Evolutionary conservation across 64 coral and sea anemone species (phyloP).

Genomic region (Cladopsammia gracilis): DNA sequence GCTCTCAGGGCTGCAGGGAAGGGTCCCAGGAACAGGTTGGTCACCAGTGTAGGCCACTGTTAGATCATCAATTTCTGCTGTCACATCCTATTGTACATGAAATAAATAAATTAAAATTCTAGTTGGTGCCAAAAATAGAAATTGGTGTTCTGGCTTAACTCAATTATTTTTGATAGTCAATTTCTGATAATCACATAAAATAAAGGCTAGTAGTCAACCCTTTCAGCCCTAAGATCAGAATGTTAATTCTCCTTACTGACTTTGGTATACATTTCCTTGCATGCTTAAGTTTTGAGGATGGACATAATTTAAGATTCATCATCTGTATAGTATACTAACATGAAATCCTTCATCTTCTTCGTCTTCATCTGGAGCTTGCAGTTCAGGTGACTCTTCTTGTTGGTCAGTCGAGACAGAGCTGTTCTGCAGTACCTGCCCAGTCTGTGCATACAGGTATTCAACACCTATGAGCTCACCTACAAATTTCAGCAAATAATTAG

Average conservation of each 20-base stretch:
- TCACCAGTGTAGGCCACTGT: conserved; percentile 16
- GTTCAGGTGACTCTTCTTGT: neutral
- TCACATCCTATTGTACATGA: neutral
- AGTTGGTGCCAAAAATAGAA: neutral
- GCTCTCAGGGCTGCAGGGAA: no score
- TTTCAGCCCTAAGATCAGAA: no score
- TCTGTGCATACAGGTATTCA: conserved; percentile 12
- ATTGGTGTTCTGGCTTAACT: neutral
- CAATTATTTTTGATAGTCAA: no score
- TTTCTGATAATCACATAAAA: no score
- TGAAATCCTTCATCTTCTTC: conserved; percentile 43
- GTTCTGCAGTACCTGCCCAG: conserved; percentile 17
- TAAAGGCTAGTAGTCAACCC: no score
- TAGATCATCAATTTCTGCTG: neutral
- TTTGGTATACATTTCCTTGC: no score
- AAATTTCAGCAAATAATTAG: neutral
- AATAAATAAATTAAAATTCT: neutral
- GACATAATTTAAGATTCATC: neutral
- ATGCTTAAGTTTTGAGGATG: no score
- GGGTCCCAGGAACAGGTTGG: neutral
- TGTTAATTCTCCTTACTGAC: no score
- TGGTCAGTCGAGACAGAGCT: neutral
- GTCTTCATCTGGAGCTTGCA: neutral
- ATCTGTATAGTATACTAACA: neutral
- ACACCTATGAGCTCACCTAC: conserved; percentile 50